Base-by-base conservation (phyloP, 2,888 invertebrate genomes). In the Calameuta idolon region DNA sequence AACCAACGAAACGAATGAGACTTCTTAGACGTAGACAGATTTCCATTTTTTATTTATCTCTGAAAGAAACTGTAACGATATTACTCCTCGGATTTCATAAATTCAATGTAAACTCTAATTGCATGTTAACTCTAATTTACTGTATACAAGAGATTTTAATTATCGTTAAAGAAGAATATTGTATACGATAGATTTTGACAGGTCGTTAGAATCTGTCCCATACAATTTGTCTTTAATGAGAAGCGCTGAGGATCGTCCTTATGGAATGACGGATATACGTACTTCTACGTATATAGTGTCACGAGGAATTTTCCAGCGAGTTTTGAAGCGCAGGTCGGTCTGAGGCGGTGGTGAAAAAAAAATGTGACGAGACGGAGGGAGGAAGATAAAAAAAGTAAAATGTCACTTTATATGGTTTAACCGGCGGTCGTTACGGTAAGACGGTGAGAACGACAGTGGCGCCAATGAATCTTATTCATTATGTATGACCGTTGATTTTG, bases 381-480 rank as follows among this genome's bases (percentile, higher is more conserved):
- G 23, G 23, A 55, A 34, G 12, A 71, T 71, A 71, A 71, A 34
- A 69, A 71, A 71, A 23, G 35, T 33, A 31, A 71, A 34, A 33
- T 71, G 33, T 71, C 71, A 34, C 71, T 31, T 31, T 34, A 12
- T 71, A 71, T 31, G 71, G 71, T 71, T 71, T 15, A 33, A 33
- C 12, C 34, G 15, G 71, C 33, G 34, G 15, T 33, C 31, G 71
- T 4, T 31, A 71, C 15, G 31, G 34, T 33, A 23, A 37, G 33
- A 71, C 15, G 71, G 15, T 0, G 71, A 37, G 35, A 73, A 23
- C 68, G 75, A 79, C 69, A 75, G 75, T 55, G 74, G 80, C 77
- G 77, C 79, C 80, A 79, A 79, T 80, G 80, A 76, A 76, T 80
- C 75, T 79, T 79, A 76, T 80, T 81, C 76, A 81, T 80, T 81